Evolutionary conservation across 2,113 vertebrate genomes (phyloP).

Genomic region (Hoplias malabaricus): DNA sequence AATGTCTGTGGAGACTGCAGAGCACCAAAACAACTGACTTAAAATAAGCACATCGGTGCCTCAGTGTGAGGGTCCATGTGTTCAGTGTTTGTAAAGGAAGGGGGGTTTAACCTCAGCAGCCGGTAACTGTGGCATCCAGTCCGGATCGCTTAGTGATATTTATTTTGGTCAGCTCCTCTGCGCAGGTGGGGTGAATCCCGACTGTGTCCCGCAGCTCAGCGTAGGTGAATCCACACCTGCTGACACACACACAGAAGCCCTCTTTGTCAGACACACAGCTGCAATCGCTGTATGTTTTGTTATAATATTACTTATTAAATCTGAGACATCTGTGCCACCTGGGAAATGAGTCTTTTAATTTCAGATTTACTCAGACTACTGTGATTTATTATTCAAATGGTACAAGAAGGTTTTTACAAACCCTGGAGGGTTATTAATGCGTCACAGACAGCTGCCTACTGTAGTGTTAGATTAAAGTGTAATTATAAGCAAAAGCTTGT

Average conservation of each 20-base stretch:
- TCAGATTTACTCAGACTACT: too few relatives aligned
- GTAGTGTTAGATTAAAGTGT: too few relatives aligned
- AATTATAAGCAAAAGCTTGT: too few relatives aligned
- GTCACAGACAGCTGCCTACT: too few relatives aligned
- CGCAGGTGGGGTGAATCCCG: conserved; percentile 93
- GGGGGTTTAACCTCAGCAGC: conserved; percentile 94
- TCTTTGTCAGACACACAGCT: not conserved
- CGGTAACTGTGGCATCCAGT: conserved; percentile 86
- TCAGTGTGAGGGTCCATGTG: conserved; percentile 56
- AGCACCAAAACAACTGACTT: not conserved
- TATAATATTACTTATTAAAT: conserved; percentile 9
- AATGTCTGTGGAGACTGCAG: too few relatives aligned
- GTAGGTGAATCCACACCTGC: conserved; percentile 87
- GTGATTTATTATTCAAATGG: too few relatives aligned
- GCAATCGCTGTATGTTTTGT: not conserved
- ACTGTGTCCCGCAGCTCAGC: conserved; percentile 80
- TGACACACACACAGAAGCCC: not conserved
- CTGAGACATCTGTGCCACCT: conserved; percentile 25
- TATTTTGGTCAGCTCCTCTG: conserved; percentile 88
- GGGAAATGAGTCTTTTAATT: too few relatives aligned
- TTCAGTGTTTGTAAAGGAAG: conserved; percentile 66
- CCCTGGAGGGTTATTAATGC: too few relatives aligned
- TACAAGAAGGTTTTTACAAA: too few relatives aligned
- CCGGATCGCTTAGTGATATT: conserved; percentile 89
- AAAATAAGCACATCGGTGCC: not conserved